These are phyloP conservation scores for Bos javanicus DNA, from an alignment of 2,113 vertebrate species.

Conservation along the genomic window DNA sequence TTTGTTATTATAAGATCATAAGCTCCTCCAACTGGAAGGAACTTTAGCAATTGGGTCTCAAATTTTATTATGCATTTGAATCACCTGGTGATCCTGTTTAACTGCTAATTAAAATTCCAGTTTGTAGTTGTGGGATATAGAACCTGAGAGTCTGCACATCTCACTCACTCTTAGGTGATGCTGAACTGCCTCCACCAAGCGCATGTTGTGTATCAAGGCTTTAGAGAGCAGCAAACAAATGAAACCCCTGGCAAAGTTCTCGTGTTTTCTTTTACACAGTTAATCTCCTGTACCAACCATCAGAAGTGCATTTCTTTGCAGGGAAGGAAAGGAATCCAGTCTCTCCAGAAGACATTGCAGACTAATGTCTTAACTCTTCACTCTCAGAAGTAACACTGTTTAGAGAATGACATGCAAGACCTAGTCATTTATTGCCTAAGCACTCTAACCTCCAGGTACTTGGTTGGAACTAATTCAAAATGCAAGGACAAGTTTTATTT, in stretches of 20 bases:
- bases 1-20: not conserved
- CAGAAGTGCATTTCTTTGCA: not conserved
- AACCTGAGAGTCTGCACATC: not conserved
- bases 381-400: conserved; percentile 22
- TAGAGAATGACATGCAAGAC: not conserved
- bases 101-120: not conserved
- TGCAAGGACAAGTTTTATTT: conserved; percentile 66
- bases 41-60: not conserved
- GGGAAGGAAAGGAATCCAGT: not conserved
- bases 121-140: not conserved
- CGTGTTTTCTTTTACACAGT: not conserved
- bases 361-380: not conserved
- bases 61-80: not conserved
- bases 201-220: not conserved
- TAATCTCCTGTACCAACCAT: not conserved
- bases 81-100: not conserved
- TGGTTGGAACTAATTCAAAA: conserved; percentile 55
- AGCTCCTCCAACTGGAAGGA: not conserved
- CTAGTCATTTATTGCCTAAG: not conserved
- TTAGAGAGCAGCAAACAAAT: not conserved
- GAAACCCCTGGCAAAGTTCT: not conserved
- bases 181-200: not conserved
- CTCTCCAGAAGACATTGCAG: not conserved
- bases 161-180: not conserved
- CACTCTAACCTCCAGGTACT: conserved; percentile 9